Base-by-base conservation (phyloP, 2,797 vertebrate genomes). In the Typhlichthys eigenmanni region DNA sequence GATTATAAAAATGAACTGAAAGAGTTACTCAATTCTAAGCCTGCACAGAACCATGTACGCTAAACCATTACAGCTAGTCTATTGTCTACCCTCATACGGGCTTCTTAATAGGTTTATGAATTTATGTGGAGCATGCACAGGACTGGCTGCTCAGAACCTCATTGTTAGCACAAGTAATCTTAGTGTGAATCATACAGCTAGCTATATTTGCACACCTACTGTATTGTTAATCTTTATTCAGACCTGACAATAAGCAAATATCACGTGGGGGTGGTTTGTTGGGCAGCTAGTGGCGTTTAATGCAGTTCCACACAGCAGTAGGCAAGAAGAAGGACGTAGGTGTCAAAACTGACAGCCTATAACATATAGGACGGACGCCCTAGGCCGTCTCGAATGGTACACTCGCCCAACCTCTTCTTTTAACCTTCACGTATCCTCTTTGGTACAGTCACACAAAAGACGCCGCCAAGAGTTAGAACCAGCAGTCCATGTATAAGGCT, bases 1-100 rank as follows among this genome's bases (percentile, higher is more conserved):
- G 74, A 77, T 68, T 76, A 69, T 79, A 76, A 48, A 68, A 52
- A 69, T 72, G 68, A 76, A 68, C 76, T 69, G 78, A 70, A 81
- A 62, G 72, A 75, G 55, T 54, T 8, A 55, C 75, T 58, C 78
- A 78, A 58, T 58, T 45, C n/a, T 17, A 14, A 47, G 53, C 29
- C 11, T 51, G 4, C 49, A 51, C 71, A 49, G 72, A 71, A 69
- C 76, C 70, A 81, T 74, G 80, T 77, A 64, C 71, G 74, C 71
- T 59, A 11, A 13, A 53, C 58, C 64, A 66, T 76, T 76, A 79
- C 69, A 77, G 60, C 52, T 53, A 43, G 0, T 0, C 75, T 71
- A 79, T 57, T 47, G 46, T 48, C 59, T 74, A 58, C 56, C 63
- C 60, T 72, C 69, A 60, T 64, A 38, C 0, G 5, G 34, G 34